A percentile compares a stretch with the other conserved stretches of the same genome.
These are phyloP conservation scores for Synodontis membranacea DNA, from an alignment of 2,113 vertebrate genomes.

Conservation along the genomic window DNA sequence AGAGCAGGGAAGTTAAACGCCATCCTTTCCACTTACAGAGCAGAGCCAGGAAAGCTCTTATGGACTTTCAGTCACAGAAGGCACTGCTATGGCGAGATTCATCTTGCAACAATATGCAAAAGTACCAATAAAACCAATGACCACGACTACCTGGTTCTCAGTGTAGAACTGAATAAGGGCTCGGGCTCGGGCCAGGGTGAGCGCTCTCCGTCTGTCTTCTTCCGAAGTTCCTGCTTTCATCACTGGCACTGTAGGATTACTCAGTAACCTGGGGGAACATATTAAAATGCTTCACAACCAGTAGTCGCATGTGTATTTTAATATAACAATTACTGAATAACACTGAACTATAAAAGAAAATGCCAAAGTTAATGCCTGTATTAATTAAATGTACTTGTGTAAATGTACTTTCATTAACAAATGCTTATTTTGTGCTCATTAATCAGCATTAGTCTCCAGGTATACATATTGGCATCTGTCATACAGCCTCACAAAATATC, in stretches of 20 bases:
- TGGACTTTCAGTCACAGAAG: neutral
- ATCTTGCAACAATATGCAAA: neutral
- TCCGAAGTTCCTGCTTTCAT: conserved; percentile 54
- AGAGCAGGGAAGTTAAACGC: neutral
- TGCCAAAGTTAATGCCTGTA: neutral
- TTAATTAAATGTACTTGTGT: neutral
- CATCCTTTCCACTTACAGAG: neutral
- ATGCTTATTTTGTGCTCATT: neutral
- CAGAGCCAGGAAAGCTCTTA: neutral
- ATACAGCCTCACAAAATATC: neutral
- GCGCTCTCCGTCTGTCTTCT: conserved; percentile 59
- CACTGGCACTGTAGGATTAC: conserved; percentile 56
- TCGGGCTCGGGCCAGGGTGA: conserved; percentile 67
- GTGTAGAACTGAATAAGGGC: conserved; percentile 79
- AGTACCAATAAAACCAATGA: neutral
- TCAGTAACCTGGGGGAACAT: conserved; percentile 72
- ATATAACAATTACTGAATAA: neutral
- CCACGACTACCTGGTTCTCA: conserved; percentile 76
- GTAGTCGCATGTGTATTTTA: neutral
- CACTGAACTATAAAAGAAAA: neutral
- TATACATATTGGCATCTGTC: neutral
- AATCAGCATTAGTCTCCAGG: neutral
- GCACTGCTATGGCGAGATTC: neutral
- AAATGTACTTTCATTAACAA: neutral
- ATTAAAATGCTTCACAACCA: neutral